Conservation (phyloP, 2,888 invertebrate genomes). For the Hipparchia sbordonii region DNA sequence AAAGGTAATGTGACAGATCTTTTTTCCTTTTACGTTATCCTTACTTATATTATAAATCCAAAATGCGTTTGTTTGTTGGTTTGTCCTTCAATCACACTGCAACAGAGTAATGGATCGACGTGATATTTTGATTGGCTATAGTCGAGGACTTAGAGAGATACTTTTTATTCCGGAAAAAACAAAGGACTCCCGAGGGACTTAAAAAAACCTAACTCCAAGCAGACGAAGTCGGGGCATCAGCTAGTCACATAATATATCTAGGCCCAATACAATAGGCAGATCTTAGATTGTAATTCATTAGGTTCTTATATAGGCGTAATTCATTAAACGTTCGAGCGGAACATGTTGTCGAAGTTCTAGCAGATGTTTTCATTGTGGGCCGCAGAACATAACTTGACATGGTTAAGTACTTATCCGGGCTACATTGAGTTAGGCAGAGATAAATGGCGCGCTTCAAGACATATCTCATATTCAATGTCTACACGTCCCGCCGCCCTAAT, state of each 20-base stretch:
- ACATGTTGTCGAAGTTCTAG: slow-evolving; percentile 21
- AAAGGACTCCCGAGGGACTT: no score
- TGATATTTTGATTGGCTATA: no score
- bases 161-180: no score
- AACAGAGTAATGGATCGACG: no score
- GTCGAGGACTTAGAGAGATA: no score
- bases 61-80: no score
- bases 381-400: slow-evolving; percentile 35
- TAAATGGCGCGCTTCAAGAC: slow-evolving; percentile 46
- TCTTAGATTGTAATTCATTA: neutral
- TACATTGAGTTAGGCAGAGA: slow-evolving; percentile 47
- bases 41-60: no score
- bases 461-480: slow-evolving; percentile 50
- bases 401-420: slow-evolving; percentile 41
- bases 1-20: no score
- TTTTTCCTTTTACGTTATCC: no score
- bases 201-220: no score
- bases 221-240: neutral
- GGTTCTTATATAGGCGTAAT: neutral
- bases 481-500: slow-evolving; percentile 44
- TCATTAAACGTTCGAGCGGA: slow-evolving; percentile 15
- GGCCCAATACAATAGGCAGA: no score
- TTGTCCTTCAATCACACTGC: no score
- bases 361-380: slow-evolving; percentile 35
- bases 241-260: neutral